Evolutionary conservation across 53 echinoderm and acorn worm species (phyloP).

Genomic region (Paelopatides confundens): DNA sequence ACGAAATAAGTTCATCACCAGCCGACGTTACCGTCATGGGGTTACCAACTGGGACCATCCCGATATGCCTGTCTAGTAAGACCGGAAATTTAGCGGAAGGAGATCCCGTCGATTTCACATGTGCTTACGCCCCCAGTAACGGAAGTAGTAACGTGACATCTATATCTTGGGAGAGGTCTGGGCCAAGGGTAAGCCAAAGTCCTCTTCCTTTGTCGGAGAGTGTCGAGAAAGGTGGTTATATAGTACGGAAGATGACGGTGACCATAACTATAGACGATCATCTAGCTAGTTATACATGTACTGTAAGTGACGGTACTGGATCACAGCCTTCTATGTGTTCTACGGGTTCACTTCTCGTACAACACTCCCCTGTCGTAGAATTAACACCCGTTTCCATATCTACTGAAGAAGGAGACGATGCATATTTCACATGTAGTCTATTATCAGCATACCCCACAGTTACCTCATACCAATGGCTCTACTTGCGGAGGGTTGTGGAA

Average conservation of each 20-base stretch:
- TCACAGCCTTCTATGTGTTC: constrained; percentile 67
- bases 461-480: constrained; percentile 70
- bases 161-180: constrained; percentile 5
- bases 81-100: constrained; percentile 64
- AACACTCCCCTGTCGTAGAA: constrained; percentile 67
- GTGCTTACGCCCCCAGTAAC: constrained; percentile 57
- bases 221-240: constrained; percentile 53
- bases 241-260: constrained; percentile 70
- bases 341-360: constrained; percentile 71
- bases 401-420: constrained; percentile 53
- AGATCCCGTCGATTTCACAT: constrained; percentile 83
- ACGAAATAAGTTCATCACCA: constrained; percentile 65
- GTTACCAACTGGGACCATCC: constrained; percentile 47
- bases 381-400: constrained; percentile 59
- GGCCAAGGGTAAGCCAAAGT: not conserved
- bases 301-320: not conserved
- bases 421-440: constrained; percentile 68
- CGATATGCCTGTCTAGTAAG: constrained; percentile 77
- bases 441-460: constrained; percentile 67
- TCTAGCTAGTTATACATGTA: constrained; percentile 70
- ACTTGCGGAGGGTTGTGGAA: constrained; percentile 28
- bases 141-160: not conserved
- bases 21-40: constrained; percentile 58
- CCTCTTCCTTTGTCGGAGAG: not conserved
- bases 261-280: constrained; percentile 67